phyloP scores from a whole-genome alignment of 2,888 invertebrate genomes.

The Xylota segnis region DNA sequence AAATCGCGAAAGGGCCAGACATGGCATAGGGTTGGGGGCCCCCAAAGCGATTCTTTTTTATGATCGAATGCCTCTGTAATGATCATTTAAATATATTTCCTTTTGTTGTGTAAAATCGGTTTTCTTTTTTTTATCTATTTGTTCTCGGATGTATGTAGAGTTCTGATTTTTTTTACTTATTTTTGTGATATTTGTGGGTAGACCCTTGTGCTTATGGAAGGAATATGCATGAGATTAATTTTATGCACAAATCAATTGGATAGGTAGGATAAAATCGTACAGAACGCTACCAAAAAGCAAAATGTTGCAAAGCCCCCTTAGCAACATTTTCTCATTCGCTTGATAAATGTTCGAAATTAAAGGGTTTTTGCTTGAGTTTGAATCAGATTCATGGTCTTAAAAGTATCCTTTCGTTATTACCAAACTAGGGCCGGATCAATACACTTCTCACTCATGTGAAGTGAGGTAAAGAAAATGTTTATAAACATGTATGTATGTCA shows the following conservation, averaged over 20 bases:
- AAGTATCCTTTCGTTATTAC: neutral
- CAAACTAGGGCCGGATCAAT: neutral
- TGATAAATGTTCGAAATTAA: neutral
- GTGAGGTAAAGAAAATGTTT: slow-evolving; percentile 29
- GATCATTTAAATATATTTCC: slow-evolving; percentile 25
- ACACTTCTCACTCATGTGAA: neutral
- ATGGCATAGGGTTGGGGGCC: slow-evolving; percentile 4
- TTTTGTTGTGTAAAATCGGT: neutral
- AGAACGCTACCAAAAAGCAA: neutral
- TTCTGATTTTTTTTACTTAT: slow-evolving; percentile 11
- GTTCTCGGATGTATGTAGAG: neutral
- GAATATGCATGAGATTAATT: neutral
- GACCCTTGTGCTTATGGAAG: neutral
- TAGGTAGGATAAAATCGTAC: neutral
- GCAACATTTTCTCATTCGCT: neutral
- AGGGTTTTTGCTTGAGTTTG: neutral
- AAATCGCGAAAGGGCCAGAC: slow-evolving; percentile 26
- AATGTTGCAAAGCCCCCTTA: neutral
- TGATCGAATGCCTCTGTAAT: slow-evolving; percentile 26
- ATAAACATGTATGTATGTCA: slow-evolving; percentile 42
- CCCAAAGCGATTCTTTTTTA: slow-evolving; percentile 37
- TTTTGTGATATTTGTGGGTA: too few relatives aligned
- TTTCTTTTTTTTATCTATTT: neutral
- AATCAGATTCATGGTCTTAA: neutral
- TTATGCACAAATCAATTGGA: too few relatives aligned